phyloP scores from a whole-genome alignment of 2,888 invertebrate genomes.

The Crematogaster levior region DNA sequence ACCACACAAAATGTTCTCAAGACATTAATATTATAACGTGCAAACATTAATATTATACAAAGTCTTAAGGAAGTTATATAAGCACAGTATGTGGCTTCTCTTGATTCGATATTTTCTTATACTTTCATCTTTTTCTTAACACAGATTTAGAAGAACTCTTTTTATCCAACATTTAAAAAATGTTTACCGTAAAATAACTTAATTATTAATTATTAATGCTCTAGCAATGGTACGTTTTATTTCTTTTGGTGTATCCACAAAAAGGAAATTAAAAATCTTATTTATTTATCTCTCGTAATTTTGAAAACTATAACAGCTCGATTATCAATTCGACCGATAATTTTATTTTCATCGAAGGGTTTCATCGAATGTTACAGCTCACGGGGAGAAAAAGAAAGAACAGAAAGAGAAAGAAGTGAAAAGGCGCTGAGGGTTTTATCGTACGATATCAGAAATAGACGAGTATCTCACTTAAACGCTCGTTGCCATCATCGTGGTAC shows the following conservation, averaged over 20 bases:
- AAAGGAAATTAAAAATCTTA: neutral
- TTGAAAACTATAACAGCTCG: neutral
- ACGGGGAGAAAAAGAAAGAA: neutral
- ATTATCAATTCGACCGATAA: slow-evolving; percentile 8
- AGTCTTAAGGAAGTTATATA: neutral
- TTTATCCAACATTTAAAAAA: neutral
- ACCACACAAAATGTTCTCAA: neutral
- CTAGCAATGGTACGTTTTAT: neutral
- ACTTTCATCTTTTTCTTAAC: neutral
- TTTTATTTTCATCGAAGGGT: slow-evolving; percentile 8
- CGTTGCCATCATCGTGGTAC: slow-evolving; percentile 52
- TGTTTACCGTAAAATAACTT: neutral
- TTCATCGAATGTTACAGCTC: no score
- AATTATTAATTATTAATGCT: neutral
- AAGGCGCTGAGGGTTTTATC: slow-evolving; percentile 33
- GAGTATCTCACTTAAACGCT: slow-evolving; percentile 38
- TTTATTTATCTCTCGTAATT: slow-evolving; percentile 1
- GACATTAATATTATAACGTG: slow-evolving; percentile 10
- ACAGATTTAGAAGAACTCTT: neutral
- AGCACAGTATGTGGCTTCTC: slow-evolving; percentile 13
- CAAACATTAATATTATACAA: no score
- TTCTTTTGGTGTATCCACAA: neutral
- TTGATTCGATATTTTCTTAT: slow-evolving; percentile 3
- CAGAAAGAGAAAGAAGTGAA: neutral
- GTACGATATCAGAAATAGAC: slow-evolving; percentile 31